phyloP scores from a whole-genome alignment of 2,888 invertebrate species.

The Conchocele bisecta region DNA sequence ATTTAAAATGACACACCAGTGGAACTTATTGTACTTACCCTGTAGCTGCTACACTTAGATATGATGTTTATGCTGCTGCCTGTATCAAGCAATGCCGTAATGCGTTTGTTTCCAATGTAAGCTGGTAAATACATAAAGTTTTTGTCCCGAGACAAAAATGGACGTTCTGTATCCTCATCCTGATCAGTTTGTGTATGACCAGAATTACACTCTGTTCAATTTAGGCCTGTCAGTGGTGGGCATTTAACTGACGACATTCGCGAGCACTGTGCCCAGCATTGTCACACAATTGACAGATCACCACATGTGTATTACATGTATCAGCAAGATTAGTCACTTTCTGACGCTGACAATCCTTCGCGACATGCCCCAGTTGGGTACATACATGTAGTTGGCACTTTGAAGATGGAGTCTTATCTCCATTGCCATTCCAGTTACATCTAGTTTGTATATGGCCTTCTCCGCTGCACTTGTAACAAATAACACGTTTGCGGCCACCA shows the following conservation, averaged over 20 bases:
- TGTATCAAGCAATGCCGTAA: conserved; percentile 18
- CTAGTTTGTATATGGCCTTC: conserved; percentile 8
- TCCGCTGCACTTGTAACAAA: conserved; percentile 21
- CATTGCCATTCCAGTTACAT: conserved; percentile 33
- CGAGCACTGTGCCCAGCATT: not conserved
- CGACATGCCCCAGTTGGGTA: no score
- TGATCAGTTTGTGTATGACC: no score
- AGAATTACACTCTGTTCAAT: no score
- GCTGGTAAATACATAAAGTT: conserved; percentile 19
- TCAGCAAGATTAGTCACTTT: no score
- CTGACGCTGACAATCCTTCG: no score
- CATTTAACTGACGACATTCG: conserved; percentile 23
- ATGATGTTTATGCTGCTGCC: conserved; percentile 23
- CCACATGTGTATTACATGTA: not conserved
- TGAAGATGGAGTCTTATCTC: no score
- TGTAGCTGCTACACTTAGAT: no score
- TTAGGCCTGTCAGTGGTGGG: conserved; percentile 30
- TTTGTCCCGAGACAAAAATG: not conserved
- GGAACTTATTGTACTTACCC: no score
- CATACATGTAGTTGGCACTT: no score
- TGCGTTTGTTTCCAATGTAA: not conserved
- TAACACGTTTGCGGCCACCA: no score
- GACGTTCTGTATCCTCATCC: not conserved
- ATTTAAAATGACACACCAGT: no score
- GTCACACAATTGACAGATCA: not conserved